phyloP scores from a whole-genome alignment of 1,140 invertebrate genomes.

The Acyrthosiphon pisum region DNA sequence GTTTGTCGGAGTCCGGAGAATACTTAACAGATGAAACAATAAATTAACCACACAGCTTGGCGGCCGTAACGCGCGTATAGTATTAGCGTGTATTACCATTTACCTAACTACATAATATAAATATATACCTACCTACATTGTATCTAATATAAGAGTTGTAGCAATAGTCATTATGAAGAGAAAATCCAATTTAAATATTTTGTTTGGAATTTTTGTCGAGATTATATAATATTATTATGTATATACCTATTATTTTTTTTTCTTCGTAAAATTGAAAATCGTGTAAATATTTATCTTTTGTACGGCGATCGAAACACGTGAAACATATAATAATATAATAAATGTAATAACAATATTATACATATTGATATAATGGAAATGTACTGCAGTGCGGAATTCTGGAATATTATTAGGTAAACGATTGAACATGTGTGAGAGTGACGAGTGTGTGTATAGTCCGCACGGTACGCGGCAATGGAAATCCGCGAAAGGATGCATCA shows the following conservation, averaged over 20 bases:
- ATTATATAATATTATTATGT: neutral
- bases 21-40: neutral
- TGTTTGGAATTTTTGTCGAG: slow-evolving; percentile 15
- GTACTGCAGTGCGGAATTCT: neutral
- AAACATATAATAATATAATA: slow-evolving; percentile 16
- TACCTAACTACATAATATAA: neutral
- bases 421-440: neutral
- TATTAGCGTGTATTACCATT: neutral
- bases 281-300: slow-evolving; percentile 43
- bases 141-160: neutral
- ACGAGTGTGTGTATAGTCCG: neutral
- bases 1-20: neutral
- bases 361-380: neutral
- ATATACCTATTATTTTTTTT: neutral
- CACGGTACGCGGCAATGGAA: neutral
- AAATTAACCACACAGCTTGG: slow-evolving; percentile 25
- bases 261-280: slow-evolving; percentile 23
- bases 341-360: neutral
- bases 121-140: neutral
- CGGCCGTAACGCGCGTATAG: neutral
- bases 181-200: slow-evolving; percentile 50
- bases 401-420: neutral
- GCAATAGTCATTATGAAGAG: slow-evolving; percentile 2
- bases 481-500: slow-evolving; percentile 5
- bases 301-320: neutral